Evolutionary conservation across 2,797 vertebrate genomes (phyloP).

Genomic region (Sebastes diploproa): DNA sequence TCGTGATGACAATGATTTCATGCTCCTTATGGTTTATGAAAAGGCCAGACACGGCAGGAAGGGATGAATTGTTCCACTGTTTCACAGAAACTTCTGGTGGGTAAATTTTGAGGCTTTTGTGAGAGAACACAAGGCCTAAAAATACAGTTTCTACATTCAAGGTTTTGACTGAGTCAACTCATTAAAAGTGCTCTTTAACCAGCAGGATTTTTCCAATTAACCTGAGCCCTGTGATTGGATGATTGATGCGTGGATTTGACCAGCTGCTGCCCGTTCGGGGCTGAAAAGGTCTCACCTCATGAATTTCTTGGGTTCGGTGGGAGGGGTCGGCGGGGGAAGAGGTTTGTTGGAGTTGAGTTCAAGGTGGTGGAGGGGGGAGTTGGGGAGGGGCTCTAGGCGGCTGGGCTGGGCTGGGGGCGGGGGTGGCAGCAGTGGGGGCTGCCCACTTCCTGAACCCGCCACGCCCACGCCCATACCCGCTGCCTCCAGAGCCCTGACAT

Average conservation of each 20-base stretch:
- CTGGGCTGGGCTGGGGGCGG: conserved; percentile 82
- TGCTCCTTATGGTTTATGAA: conserved; percentile 36
- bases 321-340: conserved; percentile 94
- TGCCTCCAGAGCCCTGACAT: conserved; percentile 95
- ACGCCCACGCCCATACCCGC: conserved; percentile 79
- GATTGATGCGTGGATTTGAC: conserved; percentile 30
- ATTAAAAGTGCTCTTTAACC: conserved; percentile 11
- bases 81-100: conserved; percentile 13
- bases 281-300: conserved; percentile 93
- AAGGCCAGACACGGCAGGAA: conserved; percentile 5
- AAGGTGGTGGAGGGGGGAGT: conserved; percentile 96
- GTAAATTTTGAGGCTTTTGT: background rate
- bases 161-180: conserved; percentile 12
- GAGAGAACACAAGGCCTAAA: background rate
- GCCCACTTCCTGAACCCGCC: conserved; percentile 65
- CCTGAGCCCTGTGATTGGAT: conserved; percentile 45
- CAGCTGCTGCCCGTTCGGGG: conserved; percentile 48
- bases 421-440: conserved; percentile 58
- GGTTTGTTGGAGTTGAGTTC: conserved; percentile 99
- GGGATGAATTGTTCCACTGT: conserved; percentile 20
- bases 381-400: conserved; percentile 96
- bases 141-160: conserved; percentile 3
- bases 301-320: conserved; percentile 97
- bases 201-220: background rate
- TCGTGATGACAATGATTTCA: conserved; percentile 26